Base-by-base conservation (phyloP, 2,113 vertebrate species). In the Tauraco erythrolophus region DNA sequence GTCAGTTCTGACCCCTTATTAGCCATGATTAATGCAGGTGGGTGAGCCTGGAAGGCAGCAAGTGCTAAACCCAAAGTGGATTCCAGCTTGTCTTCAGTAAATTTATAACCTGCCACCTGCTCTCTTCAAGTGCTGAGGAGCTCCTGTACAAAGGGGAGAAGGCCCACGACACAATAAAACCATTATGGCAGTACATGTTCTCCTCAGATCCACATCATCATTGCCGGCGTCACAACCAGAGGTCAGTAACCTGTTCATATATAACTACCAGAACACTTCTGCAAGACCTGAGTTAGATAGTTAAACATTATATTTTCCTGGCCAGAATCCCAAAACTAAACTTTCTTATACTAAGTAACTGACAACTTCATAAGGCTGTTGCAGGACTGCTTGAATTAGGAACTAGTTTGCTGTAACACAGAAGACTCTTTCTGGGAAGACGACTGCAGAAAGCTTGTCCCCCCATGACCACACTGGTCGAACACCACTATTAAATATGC, bases 41-140 rank as follows among this genome's bases (percentile, higher is more conserved):
- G 41, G 43, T 30, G 27, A 92, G 83, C 45, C 2, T 56, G 75
- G 68, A 90, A 88, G 27, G 86, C 80, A 77, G 70, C n/a, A 57
- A 82, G 71, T 51, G 88, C 80, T 81, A 90, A 89, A 80, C 54
- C 48, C 61, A 57, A 37, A 74, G 69, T n/a, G 66, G 70, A 86
- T 88, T 88, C 92, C 95, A 95, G 64, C 84, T 45, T 89, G 91
- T 88, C 89, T 89, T 69, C 85, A 75, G 61, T 45, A 90, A 74
- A 82, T 92, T 79, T 68, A 13, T 43, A 77, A 68, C 70, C 27
- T 43, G 11, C 61, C 85, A 92, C 74, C 84, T 81, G 77, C 66
- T 88, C 61, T 23, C 78, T 45, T 37, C 24, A 51, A 68, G 60
- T 60, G 51, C 43, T 86, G 33, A 51, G 41, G 31, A 58, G 78